These are phyloP conservation scores for Champsocephalus gunnari DNA, from an alignment of 2,797 vertebrate species.

Conservation along the genomic window DNA sequence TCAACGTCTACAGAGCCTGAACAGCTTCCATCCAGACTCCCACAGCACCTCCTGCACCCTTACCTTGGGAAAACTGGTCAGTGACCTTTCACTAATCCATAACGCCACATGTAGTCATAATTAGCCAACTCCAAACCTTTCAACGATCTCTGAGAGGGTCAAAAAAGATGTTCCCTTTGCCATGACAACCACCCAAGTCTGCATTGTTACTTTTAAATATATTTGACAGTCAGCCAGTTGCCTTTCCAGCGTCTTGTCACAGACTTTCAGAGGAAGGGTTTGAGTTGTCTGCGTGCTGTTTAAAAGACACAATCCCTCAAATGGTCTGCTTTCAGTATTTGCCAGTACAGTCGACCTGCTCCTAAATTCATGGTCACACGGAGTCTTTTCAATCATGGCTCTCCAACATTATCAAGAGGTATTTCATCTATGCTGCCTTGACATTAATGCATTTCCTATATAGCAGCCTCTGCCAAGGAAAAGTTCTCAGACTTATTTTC, in stretches of 20 bases:
- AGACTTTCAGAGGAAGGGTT: slow-evolving; percentile 16
- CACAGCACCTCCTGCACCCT: slow-evolving; percentile 9
- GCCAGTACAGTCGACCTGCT: slow-evolving; percentile 11
- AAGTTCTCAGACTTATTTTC: slow-evolving; percentile 11
- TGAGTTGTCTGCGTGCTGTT: slow-evolving; percentile 11
- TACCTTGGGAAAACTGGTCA: slow-evolving; percentile 10
- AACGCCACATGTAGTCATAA: slow-evolving; percentile 9
- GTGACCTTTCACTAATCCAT: slow-evolving; percentile 44
- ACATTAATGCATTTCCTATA: slow-evolving; percentile 15
- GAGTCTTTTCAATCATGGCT: slow-evolving; percentile 19
- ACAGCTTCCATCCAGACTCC: slow-evolving; percentile 9
- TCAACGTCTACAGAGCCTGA: slow-evolving; percentile 13
- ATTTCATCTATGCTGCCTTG: slow-evolving; percentile 13
- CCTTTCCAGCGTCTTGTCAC: slow-evolving; percentile 38
- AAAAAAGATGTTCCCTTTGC: slow-evolving; percentile 24
- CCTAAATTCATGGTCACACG: neutral
- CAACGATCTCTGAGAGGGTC: neutral
- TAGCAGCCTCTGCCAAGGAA: slow-evolving; percentile 22
- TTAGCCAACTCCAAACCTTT: slow-evolving; percentile 15
- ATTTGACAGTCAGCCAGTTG: slow-evolving; percentile 36
- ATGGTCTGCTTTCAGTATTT: slow-evolving; percentile 19
- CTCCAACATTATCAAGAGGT: slow-evolving; percentile 6
- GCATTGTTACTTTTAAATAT: slow-evolving; percentile 34
- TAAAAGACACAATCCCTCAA: slow-evolving; percentile 24
- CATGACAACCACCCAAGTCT: slow-evolving; percentile 24